A percentile compares a stretch with the other conserved stretches of the same genome.
phyloP scores from a whole-genome alignment of 2,888 invertebrate species.

The Mayetiola destructor region DNA sequence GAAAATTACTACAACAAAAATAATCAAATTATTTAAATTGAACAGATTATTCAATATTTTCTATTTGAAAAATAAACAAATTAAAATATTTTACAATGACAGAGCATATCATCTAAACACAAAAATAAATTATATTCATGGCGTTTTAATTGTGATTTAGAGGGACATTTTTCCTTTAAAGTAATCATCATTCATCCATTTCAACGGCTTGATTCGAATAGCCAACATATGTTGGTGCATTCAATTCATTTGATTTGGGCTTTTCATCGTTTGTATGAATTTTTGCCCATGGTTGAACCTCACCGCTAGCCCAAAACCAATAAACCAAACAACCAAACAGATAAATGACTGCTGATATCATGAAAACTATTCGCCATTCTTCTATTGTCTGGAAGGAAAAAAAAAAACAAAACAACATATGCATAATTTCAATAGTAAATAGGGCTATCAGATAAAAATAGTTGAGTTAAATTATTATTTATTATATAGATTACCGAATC shows the following conservation, averaged over 20 bases:
- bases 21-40: no score
- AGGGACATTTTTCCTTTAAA: no score
- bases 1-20: no score
- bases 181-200: background rate
- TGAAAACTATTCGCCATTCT: constrained; percentile 79
- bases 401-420: background rate
- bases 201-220: background rate
- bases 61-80: no score
- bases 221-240: background rate
- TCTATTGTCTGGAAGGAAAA: constrained; percentile 42
- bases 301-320: constrained; percentile 65
- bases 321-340: constrained; percentile 73
- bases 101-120: no score
- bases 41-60: no score
- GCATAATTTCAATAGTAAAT: background rate
- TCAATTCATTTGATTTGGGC: background rate
- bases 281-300: constrained; percentile 65
- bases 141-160: no score
- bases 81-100: no score
- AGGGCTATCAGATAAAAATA: background rate
- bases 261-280: background rate
- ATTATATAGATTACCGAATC: constrained; percentile 44
- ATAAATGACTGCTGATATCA: constrained; percentile 69
- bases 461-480: background rate
- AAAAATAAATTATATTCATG: no score